Conservation (phyloP, 1,140 invertebrate genomes). For the Vanessa tameamea region DNA sequence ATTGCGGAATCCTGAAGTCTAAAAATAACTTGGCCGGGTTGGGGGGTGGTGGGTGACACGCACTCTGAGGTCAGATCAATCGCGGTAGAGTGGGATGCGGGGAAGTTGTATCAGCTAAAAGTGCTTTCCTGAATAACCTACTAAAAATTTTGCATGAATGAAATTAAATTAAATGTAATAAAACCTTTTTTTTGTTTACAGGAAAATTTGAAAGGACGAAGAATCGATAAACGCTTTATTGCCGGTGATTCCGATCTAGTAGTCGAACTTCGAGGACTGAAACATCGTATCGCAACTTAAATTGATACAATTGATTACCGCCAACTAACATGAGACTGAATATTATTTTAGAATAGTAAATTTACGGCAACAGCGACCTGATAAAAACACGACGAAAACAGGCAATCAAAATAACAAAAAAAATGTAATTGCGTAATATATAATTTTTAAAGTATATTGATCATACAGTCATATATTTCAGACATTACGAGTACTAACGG, state of each 20-base stretch:
- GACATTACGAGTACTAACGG: background rate
- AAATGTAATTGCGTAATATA: constrained; percentile 29
- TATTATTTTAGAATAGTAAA: constrained; percentile 74
- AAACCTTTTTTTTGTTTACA: constrained; percentile 48
- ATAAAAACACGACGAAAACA: constrained; percentile 45
- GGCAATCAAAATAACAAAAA: constrained; percentile 65
- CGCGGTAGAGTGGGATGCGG: constrained; percentile 52
- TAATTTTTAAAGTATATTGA: constrained; percentile 5
- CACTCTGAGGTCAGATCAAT: constrained; percentile 70
- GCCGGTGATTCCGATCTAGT: constrained; percentile 81
- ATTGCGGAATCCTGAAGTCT: constrained; percentile 67
- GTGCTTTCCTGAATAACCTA: constrained; percentile 43
- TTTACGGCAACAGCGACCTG: constrained; percentile 59
- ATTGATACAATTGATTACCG: constrained; percentile 55
- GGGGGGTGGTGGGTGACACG: constrained; percentile 73
- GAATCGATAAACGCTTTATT: constrained; percentile 82
- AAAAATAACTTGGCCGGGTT: constrained; percentile 75
- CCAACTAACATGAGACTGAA: constrained; percentile 79
- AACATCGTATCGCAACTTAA: constrained; percentile 80
- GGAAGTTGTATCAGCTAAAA: constrained; percentile 53
- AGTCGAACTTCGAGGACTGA: constrained; percentile 81
- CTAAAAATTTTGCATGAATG: constrained; percentile 44
- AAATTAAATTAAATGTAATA: constrained; percentile 15
- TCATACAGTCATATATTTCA: background rate
- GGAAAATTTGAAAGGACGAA: constrained; percentile 55